Conservation (phyloP, 2,797 vertebrate species). For the Agapornis canus region DNA sequence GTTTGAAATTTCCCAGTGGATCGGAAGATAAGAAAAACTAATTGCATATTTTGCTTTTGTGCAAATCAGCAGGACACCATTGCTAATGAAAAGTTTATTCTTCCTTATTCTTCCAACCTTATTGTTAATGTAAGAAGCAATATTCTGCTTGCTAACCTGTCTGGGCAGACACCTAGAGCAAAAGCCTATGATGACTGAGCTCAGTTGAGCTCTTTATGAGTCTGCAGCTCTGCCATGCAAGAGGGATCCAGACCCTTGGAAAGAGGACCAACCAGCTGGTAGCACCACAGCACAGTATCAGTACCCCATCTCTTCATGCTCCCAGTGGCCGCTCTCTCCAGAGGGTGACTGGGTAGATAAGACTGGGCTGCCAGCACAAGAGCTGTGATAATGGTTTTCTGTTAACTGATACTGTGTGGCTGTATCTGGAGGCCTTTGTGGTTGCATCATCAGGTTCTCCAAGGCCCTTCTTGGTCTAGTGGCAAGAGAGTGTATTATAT, state of each 20-base stretch:
- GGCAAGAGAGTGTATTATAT: neutral
- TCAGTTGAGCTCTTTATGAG: accelerated
- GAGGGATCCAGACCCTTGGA: neutral
- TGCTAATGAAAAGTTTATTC: neutral
- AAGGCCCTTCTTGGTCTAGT: neutral
- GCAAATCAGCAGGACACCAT: neutral
- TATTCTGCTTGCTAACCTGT: neutral
- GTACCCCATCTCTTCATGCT: neutral
- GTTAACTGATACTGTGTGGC: too few species aligned
- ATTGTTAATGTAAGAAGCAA: neutral
- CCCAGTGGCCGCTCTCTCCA: neutral
- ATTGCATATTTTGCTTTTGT: neutral
- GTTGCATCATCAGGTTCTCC: neutral
- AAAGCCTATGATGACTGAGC: accelerated
- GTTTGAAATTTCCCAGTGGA: constrained; percentile 6
- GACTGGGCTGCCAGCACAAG: accelerated
- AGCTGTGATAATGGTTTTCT: neutral
- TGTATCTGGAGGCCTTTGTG: neutral
- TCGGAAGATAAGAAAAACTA: constrained; percentile 24
- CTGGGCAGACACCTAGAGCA: neutral
- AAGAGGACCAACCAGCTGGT: neutral
- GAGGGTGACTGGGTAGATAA: accelerated
- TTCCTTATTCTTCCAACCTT: neutral
- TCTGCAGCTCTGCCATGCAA: neutral
- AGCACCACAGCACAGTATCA: accelerated